Conservation (phyloP, 2,797 vertebrate genomes). For the Malurus splendens region DNA sequence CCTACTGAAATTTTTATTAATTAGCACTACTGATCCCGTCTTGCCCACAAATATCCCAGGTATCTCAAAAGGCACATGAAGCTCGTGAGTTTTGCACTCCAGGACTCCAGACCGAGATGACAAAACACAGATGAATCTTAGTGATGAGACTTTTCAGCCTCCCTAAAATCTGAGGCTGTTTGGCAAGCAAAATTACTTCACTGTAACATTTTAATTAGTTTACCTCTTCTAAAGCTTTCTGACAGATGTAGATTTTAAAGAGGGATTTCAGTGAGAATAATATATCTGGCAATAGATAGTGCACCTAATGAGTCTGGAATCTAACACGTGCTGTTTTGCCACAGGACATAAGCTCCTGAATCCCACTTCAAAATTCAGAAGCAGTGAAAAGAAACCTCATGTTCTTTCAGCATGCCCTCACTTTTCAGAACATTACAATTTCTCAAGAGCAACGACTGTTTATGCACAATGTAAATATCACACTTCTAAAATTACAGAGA, state of each 20-base stretch:
- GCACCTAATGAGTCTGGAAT: not conserved
- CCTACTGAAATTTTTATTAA: not conserved
- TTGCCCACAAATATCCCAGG: not conserved
- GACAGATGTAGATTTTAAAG: not conserved
- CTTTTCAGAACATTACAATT: not conserved
- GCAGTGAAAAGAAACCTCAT: not conserved
- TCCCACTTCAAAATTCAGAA: not conserved
- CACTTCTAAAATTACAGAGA: not conserved
- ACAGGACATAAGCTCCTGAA: not conserved
- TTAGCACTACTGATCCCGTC: not conserved
- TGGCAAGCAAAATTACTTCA: not conserved
- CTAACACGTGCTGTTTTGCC: fast-evolving
- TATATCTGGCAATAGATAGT: not conserved
- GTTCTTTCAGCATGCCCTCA: not conserved
- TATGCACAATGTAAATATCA: not conserved
- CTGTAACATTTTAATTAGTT: slow-evolving; percentile 22
- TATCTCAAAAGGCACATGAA: not conserved
- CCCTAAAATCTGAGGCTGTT: not conserved
- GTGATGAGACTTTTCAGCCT: not conserved
- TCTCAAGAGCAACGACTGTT: not conserved
- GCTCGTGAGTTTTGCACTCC: not conserved
- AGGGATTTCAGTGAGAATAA: not conserved
- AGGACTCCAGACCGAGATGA: not conserved
- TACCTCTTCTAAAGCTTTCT: not conserved
- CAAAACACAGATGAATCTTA: not conserved